Base-by-base conservation (phyloP, 2,797 vertebrate species). In the Chelmon rostratus region DNA sequence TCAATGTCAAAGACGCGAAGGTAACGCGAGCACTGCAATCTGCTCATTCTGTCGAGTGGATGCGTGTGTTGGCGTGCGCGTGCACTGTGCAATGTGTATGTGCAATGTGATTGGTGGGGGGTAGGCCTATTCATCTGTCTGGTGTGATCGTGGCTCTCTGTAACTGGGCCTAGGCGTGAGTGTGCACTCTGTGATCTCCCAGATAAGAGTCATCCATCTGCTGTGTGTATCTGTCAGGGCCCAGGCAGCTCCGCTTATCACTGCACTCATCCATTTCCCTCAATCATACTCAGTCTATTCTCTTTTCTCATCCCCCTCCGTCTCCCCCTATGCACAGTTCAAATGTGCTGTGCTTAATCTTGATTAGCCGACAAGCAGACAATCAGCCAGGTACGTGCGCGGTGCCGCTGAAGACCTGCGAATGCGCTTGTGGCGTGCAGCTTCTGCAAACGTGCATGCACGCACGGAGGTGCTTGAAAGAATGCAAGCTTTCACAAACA, bases 181-280 rank as follows among this genome's bases (percentile, higher is more conserved):
- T 76, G 46, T 83, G 90, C 88, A 79, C 92, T 91, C 92, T 85
- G 89, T 91, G 93, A 94, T 95, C 92, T 92, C 86, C 88, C 83
- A 86, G 91, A 95, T 94, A 94, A 95, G 91, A 93, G 88, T 91
- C 93, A 94, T 95, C 94, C 93, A 95, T 96, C 95, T 95, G 93
- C 89, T 85, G 84, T 73, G 89, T 91, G 90, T 89, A 77, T 91
- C 91, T 93, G 93, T 94, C 94, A 91, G 89, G 88, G 78, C 86
- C 87, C 83, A 47, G 88, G 86, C 90, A 80, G 88, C 87, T 69
- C 91, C 75, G 82, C 90, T 94, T 94, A 96, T 95, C 93, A 81
- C 86, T 66, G 86, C 89, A 84, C 86, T 88, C 92, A 92, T 93
- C 92, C 89, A 84, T 93, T 92, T 87, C 90, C 90, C 81, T 91